A percentile compares a stretch with the other conserved stretches of the same genome.
phyloP scores from a whole-genome alignment of 2,113 vertebrate species.

The Malurus melanocephalus region DNA sequence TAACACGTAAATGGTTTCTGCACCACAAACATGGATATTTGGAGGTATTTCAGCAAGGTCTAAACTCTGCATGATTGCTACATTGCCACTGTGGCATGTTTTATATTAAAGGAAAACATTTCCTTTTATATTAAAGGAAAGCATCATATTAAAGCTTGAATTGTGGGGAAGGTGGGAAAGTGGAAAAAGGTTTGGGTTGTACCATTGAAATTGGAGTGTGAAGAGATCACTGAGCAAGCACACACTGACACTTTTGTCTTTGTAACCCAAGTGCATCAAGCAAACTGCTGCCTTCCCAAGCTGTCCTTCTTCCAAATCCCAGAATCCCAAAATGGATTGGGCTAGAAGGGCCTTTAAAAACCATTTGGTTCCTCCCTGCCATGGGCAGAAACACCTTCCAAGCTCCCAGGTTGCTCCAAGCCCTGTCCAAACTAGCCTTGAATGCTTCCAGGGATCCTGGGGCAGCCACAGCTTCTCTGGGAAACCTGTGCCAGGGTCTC shows the following conservation, averaged over 20 bases:
- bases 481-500: neutral
- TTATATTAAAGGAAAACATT: neutral
- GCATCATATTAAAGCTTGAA: too few species aligned
- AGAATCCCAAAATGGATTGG: neutral
- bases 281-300: neutral
- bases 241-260: neutral
- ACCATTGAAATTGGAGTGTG: neutral
- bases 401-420: neutral
- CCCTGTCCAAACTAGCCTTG: fast-evolving
- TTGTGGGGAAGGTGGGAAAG: neutral
- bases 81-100: fast-evolving
- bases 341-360: neutral
- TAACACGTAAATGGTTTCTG: neutral
- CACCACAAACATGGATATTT: neutral
- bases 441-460: neutral
- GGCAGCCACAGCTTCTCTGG: neutral
- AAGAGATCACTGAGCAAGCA: neutral
- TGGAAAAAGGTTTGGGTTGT: neutral
- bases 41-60: neutral
- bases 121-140: neutral
- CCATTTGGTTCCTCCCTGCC: too few species aligned
- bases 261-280: neutral
- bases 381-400: neutral
- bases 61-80: neutral
- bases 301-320: neutral